Percentiles rank a stretch among this genome's conserved stretches.
phyloP scores from a whole-genome alignment of 2,797 vertebrate genomes.

The Poecilia velifera region DNA sequence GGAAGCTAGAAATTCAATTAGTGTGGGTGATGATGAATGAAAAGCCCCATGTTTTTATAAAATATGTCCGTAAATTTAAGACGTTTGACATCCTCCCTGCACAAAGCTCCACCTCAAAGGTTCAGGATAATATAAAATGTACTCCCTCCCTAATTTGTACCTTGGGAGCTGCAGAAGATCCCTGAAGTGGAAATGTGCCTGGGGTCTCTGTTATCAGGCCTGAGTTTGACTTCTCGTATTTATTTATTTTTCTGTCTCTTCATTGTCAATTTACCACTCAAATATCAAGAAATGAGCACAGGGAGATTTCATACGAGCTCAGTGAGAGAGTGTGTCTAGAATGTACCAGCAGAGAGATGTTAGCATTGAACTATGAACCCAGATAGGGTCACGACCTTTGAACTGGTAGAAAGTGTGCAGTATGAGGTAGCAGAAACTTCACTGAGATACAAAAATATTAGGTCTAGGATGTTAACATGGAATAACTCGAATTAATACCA shows the following conservation, averaged over 20 bases:
- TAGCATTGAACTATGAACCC: not conserved
- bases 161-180: not conserved
- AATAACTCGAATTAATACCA: not conserved
- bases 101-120: not conserved
- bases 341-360: constrained; percentile 37
- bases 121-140: not conserved
- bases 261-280: constrained; percentile 54
- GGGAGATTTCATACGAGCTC: constrained; percentile 25
- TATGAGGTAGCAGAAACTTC: not conserved
- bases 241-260: constrained; percentile 37
- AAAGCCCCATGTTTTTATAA: not conserved
- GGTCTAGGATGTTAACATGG: not conserved
- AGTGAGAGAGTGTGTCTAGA: constrained; percentile 49
- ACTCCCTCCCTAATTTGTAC: not conserved
- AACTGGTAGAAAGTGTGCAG: not conserved
- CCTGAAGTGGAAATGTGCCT: not conserved
- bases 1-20: not conserved
- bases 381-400: not conserved
- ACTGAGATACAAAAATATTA: not conserved
- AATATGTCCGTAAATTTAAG: not conserved
- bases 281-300: constrained; percentile 36
- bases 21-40: not conserved
- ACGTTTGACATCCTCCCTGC: not conserved
- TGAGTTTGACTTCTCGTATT: constrained; percentile 55
- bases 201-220: not conserved